Conservation (phyloP, 2,888 invertebrate genomes). For the Crematogaster levior region DNA sequence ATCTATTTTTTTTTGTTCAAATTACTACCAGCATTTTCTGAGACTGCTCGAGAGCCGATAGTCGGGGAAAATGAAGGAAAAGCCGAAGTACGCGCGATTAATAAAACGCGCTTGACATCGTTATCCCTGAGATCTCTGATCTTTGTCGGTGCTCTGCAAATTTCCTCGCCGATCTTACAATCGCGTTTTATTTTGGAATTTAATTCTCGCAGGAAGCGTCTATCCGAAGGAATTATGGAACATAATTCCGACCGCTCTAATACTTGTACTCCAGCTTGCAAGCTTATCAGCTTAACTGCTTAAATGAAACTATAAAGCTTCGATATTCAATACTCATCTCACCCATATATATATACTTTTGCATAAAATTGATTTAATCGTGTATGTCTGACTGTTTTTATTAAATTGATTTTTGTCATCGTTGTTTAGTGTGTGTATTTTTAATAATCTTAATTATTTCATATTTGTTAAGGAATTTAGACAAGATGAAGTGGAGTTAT, state of each 20-base stretch:
- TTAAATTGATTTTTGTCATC: background rate
- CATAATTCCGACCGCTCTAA: slow-evolving; percentile 20
- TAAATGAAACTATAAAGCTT: slow-evolving; percentile 5
- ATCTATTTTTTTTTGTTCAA: slow-evolving; percentile 26
- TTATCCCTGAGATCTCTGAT: slow-evolving; percentile 24
- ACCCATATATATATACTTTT: background rate
- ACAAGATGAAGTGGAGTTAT: background rate
- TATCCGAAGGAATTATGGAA: slow-evolving; percentile 5
- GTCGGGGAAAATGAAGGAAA: slow-evolving; percentile 12
- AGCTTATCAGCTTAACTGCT: slow-evolving; percentile 16
- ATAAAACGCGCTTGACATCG: slow-evolving; percentile 41
- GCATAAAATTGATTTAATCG: background rate
- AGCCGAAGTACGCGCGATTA: slow-evolving; percentile 21
- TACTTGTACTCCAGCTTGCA: slow-evolving; percentile 23
- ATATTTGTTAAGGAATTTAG: background rate
- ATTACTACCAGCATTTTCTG: background rate
- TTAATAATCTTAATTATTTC: background rate
- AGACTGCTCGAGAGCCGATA: background rate
- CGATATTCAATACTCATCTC: background rate
- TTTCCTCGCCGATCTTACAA: slow-evolving; percentile 3
- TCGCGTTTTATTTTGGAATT: slow-evolving; percentile 38
- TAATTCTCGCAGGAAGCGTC: slow-evolving; percentile 7
- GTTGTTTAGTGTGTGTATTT: background rate
- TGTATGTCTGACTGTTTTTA: background rate
- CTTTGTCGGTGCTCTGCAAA: background rate